These are phyloP conservation scores for Euwallacea similis DNA, from an alignment of 1,140 invertebrate genomes.

Conservation along the genomic window DNA sequence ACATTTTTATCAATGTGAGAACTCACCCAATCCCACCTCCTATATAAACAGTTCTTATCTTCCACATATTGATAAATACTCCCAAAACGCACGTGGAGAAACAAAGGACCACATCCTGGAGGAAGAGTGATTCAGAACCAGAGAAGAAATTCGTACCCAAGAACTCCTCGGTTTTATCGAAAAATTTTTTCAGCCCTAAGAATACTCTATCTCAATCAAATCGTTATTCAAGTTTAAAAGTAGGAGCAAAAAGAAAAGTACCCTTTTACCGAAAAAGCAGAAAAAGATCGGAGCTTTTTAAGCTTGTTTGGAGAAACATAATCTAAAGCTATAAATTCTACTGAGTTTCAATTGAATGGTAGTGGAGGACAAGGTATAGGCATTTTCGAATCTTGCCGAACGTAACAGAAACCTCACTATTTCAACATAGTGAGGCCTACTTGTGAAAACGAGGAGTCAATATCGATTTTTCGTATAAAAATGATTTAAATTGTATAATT, in stretches of 20 bases:
- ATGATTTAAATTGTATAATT: too few species aligned
- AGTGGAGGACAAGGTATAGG: too few species aligned
- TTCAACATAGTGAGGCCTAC: too few species aligned
- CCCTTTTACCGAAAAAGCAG: slow-evolving; percentile 24
- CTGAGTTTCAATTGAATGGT: too few species aligned
- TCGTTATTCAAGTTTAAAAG: not conserved
- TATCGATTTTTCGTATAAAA: too few species aligned
- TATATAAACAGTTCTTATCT: not conserved
- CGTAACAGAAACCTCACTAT: too few species aligned
- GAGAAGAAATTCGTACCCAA: slow-evolving; percentile 17
- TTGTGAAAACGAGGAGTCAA: too few species aligned
- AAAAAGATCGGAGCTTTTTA: slow-evolving; percentile 37
- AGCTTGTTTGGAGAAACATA: slow-evolving; percentile 35
- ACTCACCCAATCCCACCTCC: too few species aligned
- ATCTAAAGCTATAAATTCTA: too few species aligned
- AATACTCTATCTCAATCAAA: slow-evolving; percentile 14
- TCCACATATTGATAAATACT: not conserved
- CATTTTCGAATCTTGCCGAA: too few species aligned
- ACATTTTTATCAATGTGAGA: too few species aligned
- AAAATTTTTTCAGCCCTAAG: slow-evolving; percentile 39
- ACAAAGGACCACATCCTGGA: slow-evolving; percentile 20
- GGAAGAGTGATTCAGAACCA: slow-evolving; percentile 18
- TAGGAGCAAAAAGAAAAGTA: slow-evolving; percentile 19
- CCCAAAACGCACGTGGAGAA: slow-evolving; percentile 7
- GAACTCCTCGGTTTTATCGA: slow-evolving; percentile 36